Percentiles rank a stretch among this genome's conserved stretches.
Conservation (phyloP, 2,888 invertebrate species). For the Autographa gamma region DNA sequence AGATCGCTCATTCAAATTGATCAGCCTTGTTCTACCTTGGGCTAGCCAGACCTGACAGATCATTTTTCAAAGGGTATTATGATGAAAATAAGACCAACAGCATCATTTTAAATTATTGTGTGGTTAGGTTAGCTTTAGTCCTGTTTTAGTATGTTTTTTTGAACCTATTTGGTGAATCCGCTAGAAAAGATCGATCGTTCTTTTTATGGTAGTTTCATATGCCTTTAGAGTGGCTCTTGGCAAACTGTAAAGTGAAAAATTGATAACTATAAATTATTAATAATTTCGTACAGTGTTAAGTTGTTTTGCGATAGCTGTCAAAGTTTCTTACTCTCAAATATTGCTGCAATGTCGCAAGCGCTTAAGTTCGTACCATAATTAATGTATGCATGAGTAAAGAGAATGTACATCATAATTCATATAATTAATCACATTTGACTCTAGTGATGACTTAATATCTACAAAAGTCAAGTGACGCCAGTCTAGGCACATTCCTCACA, state of each 20-base stretch:
- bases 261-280: too few species aligned
- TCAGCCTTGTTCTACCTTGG: slow-evolving; percentile 26
- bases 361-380: neutral
- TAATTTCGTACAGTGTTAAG: too few species aligned
- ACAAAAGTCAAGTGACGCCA: slow-evolving; percentile 1
- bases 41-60: neutral
- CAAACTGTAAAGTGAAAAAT: too few species aligned
- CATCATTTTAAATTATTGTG: too few species aligned
- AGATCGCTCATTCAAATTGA: slow-evolving; percentile 29
- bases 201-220: too few species aligned
- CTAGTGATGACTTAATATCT: neutral
- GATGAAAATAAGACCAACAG: neutral
- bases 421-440: neutral
- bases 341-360: neutral
- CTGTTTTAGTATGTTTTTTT: too few species aligned
- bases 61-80: neutral
- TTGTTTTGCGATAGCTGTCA: too few species aligned
- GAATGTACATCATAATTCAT: neutral
- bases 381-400: neutral
- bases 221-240: too few species aligned
- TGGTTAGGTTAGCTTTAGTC: too few species aligned
- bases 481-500: neutral
- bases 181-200: too few species aligned
- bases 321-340: too few species aligned
- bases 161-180: too few species aligned